Evolutionary conservation across 64 coral and sea anemone species (phyloP).

Genomic region (Pachyseris speciosa): DNA sequence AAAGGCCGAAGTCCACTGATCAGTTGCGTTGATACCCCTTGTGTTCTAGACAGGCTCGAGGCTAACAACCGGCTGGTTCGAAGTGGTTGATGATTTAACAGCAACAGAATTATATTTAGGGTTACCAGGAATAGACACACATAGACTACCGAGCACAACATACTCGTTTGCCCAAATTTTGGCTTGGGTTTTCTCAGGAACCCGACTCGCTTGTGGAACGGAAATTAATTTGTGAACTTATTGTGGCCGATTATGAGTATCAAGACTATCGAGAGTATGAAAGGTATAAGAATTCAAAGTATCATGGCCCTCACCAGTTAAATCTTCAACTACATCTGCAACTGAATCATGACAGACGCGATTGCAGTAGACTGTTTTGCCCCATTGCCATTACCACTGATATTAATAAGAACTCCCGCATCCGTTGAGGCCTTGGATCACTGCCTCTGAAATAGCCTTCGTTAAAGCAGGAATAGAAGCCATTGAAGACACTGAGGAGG

Average conservation of each 20-base stretch:
- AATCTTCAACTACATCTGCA: neutral
- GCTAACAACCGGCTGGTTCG: neutral
- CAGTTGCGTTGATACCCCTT: neutral
- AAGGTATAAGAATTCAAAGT: neutral
- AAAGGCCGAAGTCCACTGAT: neutral
- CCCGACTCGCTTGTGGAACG: no score
- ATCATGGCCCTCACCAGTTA: slow-evolving; percentile 11
- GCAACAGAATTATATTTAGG: neutral
- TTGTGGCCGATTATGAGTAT: no score
- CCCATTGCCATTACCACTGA: no score
- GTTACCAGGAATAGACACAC: neutral
- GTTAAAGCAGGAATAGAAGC: no score
- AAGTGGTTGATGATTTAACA: neutral
- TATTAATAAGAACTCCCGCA: no score
- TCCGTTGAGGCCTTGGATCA: no score
- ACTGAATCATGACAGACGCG: neutral
- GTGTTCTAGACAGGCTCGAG: neutral
- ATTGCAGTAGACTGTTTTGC: no score
- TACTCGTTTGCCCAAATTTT: slow-evolving; percentile 8
- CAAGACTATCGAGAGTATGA: neutral
- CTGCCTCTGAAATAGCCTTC: no score
- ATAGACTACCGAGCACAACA: neutral
- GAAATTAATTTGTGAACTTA: neutral
- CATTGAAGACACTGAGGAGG: no score
- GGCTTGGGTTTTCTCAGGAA: neutral